Evolutionary conservation across 2,888 invertebrate species (phyloP).

Genomic region (Geophilus truncorum): DNA sequence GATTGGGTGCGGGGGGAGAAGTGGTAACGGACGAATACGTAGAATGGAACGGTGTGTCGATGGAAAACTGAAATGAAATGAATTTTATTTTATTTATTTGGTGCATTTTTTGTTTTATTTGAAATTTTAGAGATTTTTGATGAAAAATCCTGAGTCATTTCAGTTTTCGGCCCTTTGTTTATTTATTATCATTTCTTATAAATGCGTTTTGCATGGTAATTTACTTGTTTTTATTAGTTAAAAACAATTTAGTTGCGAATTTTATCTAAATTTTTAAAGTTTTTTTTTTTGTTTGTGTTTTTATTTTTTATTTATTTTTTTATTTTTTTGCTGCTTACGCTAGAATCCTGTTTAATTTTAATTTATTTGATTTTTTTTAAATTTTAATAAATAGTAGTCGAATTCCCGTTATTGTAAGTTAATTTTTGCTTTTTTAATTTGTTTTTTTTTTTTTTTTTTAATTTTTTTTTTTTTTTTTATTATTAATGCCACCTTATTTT

Average conservation of each 20-base stretch:
- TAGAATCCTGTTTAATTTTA: background rate
- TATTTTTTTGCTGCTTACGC: background rate
- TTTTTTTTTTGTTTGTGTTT: background rate
- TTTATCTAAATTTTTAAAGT: background rate
- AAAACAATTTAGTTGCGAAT: background rate
- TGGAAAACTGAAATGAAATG: background rate
- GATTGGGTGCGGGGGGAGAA: background rate
- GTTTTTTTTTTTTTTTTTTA: background rate
- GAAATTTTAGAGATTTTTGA: background rate
- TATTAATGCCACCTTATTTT: background rate
- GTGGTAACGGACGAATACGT: slow-evolving; percentile 35
- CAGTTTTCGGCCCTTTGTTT: background rate
- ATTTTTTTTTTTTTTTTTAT: background rate
- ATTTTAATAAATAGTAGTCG: no score
- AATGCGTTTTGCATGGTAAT: background rate
- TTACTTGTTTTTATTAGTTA: background rate
- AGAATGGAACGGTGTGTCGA: slow-evolving; percentile 31
- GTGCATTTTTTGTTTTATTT: background rate
- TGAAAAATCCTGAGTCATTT: background rate
- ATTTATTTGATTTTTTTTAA: background rate
- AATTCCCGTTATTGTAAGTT: no score
- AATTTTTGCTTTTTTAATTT: background rate
- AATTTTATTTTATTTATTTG: background rate
- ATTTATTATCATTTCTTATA: background rate
- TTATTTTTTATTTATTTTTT: background rate